Evolutionary conservation across 2,113 vertebrate species (phyloP), one percentile per base, ranked within the genome.

Genomic region (Gymnarchus niloticus): DNA sequence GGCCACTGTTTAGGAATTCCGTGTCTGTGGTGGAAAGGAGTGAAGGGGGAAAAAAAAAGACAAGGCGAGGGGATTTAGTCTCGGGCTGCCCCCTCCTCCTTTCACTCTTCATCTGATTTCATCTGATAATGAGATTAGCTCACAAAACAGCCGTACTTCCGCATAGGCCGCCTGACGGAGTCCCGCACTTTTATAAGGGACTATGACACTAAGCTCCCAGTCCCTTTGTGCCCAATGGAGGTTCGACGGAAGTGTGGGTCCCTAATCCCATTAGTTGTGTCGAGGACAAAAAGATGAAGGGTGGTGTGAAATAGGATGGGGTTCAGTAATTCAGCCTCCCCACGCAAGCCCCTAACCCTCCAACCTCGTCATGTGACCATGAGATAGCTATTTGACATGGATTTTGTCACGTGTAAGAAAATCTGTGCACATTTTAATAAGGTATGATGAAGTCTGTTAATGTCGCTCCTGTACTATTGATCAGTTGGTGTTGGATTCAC

Each of bases 231-330:
- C 89, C 5, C 85, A 87, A 33, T 91, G 94, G 94, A 94, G 94
- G 95, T 92, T 93, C 91, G 92, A 93, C 95, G 96, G 96, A 96
- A 96, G 95, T 94, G 93, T 92, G 92, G 92, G 88, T 33, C 93
- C 93, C 94, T 96, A 97, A 97, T 97, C 96, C 95, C 94, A 91
- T 96, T 93, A 96, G 95, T 96, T 93, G 95, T 95, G 96, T 96
- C 95, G 94, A 92, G 93, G 93, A 92, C 92, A 94, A 94, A 95
- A 96, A 94, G 54, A 92, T 57, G 65, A 92, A 52, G 84, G 86
- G 86, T 84, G 87, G 87, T 89, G 82, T 83, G 52, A 25, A 85
- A 86, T 92, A 88, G 85, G 92, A 94, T 92, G 94, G 94, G 82
- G 83, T 77, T 78, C 33, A 52, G 48, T 82, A 81, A 84, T 52